phyloP scores from a whole-genome alignment of 2,888 invertebrate genomes.

The Drosophila differens region DNA sequence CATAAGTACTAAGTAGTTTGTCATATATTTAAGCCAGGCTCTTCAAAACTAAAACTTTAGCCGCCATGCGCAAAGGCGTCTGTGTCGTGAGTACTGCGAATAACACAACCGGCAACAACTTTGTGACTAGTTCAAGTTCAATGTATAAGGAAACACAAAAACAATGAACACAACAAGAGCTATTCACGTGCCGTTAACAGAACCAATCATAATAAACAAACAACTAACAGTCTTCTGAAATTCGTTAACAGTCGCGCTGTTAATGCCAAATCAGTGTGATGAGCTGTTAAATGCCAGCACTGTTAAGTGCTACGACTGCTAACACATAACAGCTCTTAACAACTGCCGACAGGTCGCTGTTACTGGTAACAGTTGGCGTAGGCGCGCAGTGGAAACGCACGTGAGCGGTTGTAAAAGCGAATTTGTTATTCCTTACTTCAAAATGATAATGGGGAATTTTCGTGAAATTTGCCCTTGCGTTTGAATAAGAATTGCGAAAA shows the following conservation, averaged over 20 bases:
- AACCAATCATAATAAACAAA: conserved; percentile 33
- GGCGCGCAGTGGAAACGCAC: conserved; percentile 36
- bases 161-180: background rate
- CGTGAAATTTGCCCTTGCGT: background rate
- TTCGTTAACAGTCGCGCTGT: conserved; percentile 13
- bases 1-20: background rate
- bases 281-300: background rate
- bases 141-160: conserved; percentile 42
- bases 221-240: conserved; percentile 15
- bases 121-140: conserved; percentile 72
- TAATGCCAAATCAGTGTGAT: background rate
- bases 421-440: background rate
- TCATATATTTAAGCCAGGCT: background rate
- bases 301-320: background rate
- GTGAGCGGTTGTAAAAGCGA: conserved; percentile 10
- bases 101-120: conserved; percentile 37
- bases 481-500: background rate
- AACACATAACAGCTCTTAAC: background rate
- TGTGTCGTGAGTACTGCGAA: conserved; percentile 1
- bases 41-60: background rate
- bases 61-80: conserved; percentile 13
- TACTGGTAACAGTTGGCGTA: conserved; percentile 26
- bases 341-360: conserved; percentile 6
- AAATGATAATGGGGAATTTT: background rate
- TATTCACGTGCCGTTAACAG: conserved; percentile 7